Base-by-base conservation (phyloP, 2,113 vertebrate species). In the Microtus oregoni region DNA sequence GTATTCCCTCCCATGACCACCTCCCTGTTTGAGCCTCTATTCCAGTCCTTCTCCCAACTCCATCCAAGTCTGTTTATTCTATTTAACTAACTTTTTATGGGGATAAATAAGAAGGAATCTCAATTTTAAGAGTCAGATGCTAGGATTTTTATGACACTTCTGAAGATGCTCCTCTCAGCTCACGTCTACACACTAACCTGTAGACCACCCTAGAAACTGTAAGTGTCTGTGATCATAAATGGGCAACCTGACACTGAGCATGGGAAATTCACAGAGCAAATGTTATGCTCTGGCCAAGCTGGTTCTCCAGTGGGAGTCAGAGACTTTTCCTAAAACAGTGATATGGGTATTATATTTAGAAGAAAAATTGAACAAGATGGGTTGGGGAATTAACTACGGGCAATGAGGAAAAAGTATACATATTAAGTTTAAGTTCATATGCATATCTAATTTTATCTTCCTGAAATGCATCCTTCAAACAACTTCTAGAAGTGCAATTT, bases 281-380 rank as follows among this genome's bases (percentile, higher is more conserved):
- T 50, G 10, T 38, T 19, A 65, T n/a, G 5, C 47, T 86, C 35
- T 95, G 22, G 77, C 61, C 38, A 91, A 61, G 38, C 15, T 32
- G 3, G n/a, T 61, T 35, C 90, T 32, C 92, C 44, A 83, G 20
- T 91, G 55, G 41, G 17, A 82, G 24, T 17, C 22, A 2, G 11
- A 47, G 61, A 85, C 30, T 85, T 89, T 85, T 85, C 32, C 86
- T 72, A 87, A 86, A 96, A 93, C n/a, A 35, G 67, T 72, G n/a
- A 70, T 20, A 38, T 13, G 20, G 28, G 5, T 58, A 44, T 61
- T 85, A 47, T 44, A 26, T 63, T 70, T 70, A 85, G 41, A 92
- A 83, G n/a, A 30, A 70, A 94, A 94, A 63, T 12, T 41, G 52
- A 20, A 50, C 9, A 67, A 67, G 20, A 85, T 50, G 32, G 2